Base-by-base conservation (phyloP, 1,140 invertebrate genomes). In the Drosophila serrata region DNA sequence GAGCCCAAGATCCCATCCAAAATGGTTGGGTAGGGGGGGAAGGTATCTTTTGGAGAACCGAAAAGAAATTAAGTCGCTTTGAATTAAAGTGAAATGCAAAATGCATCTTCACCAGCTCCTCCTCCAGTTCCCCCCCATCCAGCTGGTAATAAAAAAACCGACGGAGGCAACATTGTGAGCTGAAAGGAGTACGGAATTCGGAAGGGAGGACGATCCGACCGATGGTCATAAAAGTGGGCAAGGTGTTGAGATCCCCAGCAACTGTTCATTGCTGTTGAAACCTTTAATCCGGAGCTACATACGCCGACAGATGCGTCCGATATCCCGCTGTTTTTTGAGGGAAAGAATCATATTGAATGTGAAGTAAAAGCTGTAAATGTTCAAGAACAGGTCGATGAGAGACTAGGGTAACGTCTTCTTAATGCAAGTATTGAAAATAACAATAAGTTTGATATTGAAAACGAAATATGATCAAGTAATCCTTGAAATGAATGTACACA, bases 51-150 rank as follows among this genome's bases (percentile, higher is more conserved):
- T n/a, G n/a, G 31, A 29, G 60, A 31, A 33, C 24, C 55, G n/a
- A 43, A 33, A 73, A 77, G 80, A 84, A 88, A 87, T 87, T 80
- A 87, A 87, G 82, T 87, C 82, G 82, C 88, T 77, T 84, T 80
- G 80, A 87, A 87, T 87, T 87, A 88, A 87, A 74, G 85, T 88
- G 82, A 87, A 87, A 88, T 87, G 82, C 82, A 77, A 87, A 88
- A 87, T 70, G 75, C 63, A 65, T 63, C 59, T 61, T 31, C 45
- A 33, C 63, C 56, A 35, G 69, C 42, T 39, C 15, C 48, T 13
- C 45, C 43, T 4, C 43, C 1, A 2, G 24, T 4, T 24, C 24
- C 13, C 29, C 31, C 31, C 31, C 8, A 11, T 51, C 31, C 31
- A 15, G 3, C 49, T n/a, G 42, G 43, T 33, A 69, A 53, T 82